These are phyloP conservation scores for Cryptocheilus praepositus DNA, from an alignment of 2,888 invertebrate species.

Conservation along the genomic window DNA sequence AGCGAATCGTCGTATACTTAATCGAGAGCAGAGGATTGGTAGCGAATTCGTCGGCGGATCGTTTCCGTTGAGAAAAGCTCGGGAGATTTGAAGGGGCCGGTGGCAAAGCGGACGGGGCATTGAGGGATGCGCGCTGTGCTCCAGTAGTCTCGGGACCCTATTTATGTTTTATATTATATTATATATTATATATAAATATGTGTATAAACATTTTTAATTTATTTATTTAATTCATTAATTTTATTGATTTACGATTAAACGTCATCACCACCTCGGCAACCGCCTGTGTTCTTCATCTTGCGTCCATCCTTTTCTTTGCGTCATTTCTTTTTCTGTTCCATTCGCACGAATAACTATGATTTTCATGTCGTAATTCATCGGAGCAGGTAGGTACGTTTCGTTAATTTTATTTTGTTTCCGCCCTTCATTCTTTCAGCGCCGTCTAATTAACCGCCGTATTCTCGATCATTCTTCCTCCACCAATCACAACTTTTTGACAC, in stretches of 20 bases:
- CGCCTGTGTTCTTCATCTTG: constrained; percentile 23
- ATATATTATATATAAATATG: constrained; percentile 66
- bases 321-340: constrained; percentile 29
- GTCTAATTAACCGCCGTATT: not conserved
- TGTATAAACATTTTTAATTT: constrained; percentile 74
- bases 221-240: constrained; percentile 75
- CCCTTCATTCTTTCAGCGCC: not conserved
- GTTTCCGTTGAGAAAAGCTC: too few relatives aligned
- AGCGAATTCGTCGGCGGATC: too few relatives aligned
- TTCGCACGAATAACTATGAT: constrained; percentile 12
- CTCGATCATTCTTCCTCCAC: not conserved
- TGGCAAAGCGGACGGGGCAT: constrained; percentile 10
- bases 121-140: constrained; percentile 61
- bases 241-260: constrained; percentile 74
- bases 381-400: constrained; percentile 39
- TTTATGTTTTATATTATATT: constrained; percentile 74
- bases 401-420: constrained; percentile 15
- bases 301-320: constrained; percentile 3
- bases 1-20: too few relatives aligned
- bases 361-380: constrained; percentile 4
- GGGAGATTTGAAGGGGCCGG: not conserved
- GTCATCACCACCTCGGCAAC: constrained; percentile 68
- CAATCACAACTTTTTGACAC: not conserved
- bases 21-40: too few relatives aligned
- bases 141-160: constrained; percentile 72